Percentiles rank a stretch among this genome's conserved stretches.
These are phyloP conservation scores for Corbicula japonica DNA, from an alignment of 2,888 invertebrate species.

Conservation along the genomic window DNA sequence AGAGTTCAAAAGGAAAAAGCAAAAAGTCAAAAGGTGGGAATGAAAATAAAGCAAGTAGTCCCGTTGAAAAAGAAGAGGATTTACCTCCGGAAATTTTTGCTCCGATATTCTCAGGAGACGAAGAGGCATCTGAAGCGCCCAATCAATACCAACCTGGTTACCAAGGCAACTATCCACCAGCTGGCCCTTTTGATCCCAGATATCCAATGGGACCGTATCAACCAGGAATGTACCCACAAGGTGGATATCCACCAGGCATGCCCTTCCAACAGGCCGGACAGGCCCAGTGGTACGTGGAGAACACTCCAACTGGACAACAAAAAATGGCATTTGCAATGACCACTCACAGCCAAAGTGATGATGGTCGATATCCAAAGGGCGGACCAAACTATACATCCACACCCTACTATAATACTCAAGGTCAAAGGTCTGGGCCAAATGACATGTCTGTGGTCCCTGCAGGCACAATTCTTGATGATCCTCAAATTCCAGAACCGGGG, in stretches of 20 bases:
- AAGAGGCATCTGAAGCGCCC: conserved; percentile 55
- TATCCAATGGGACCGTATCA: conserved; percentile 53
- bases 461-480: conserved; percentile 72
- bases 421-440: conserved; percentile 36
- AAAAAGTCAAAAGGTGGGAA: conserved; percentile 27
- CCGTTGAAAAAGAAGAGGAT: conserved; percentile 37
- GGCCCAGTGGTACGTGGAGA: conserved; percentile 78
- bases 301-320: conserved; percentile 67
- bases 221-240: conserved; percentile 43
- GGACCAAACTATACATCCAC: conserved; percentile 74
- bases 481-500: conserved; percentile 75
- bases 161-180: conserved; percentile 48
- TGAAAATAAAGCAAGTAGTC: conserved; percentile 40
- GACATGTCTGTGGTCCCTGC: conserved; percentile 62
- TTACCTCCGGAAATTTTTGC: conserved; percentile 79
- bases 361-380: conserved; percentile 51
- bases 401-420: conserved; percentile 61
- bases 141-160: conserved; percentile 65
- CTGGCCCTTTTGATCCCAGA: conserved; percentile 52
- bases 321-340: conserved; percentile 74
- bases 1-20: conserved; percentile 49
- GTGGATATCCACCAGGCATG: conserved; percentile 32
- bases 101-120: conserved; percentile 77
- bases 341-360: conserved; percentile 58
- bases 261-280: conserved; percentile 71